These are phyloP conservation scores for Ranitomeya variabilis DNA, from an alignment of 2,113 vertebrate species.

Conservation along the genomic window DNA sequence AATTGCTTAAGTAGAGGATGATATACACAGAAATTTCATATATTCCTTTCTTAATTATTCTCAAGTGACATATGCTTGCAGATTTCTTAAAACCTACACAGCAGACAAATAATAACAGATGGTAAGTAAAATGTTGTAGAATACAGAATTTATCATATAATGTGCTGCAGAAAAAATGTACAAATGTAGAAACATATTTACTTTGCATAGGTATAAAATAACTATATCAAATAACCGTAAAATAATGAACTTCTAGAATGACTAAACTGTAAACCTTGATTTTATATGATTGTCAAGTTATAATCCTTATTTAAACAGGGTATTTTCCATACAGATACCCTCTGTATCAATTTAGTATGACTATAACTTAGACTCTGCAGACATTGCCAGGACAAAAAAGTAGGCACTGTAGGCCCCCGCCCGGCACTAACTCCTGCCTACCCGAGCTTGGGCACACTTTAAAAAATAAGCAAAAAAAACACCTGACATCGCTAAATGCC, in stretches of 20 bases:
- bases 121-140: background rate
- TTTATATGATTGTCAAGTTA: background rate
- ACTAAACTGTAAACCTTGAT: background rate
- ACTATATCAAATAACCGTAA: background rate
- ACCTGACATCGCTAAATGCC: too few relatives aligned
- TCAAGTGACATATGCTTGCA: slow-evolving; percentile 24
- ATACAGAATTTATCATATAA: background rate
- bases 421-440: too few relatives aligned
- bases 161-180: background rate
- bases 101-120: background rate
- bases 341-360: too few relatives aligned
- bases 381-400: too few relatives aligned
- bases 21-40: slow-evolving; percentile 1
- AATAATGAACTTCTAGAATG: background rate
- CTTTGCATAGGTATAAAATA: background rate
- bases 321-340: too few relatives aligned
- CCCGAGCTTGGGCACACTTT: too few relatives aligned
- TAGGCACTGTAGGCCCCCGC: too few relatives aligned
- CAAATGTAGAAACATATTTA: background rate
- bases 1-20: background rate
- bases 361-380: too few relatives aligned
- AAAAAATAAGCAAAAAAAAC: too few relatives aligned
- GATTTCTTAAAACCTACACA: slow-evolving; percentile 16
- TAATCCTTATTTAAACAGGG: too few relatives aligned
- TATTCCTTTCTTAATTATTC: background rate